Evolutionary conservation across 2,113 vertebrate species (phyloP).

Genomic region (Patagioenas fasciata): DNA sequence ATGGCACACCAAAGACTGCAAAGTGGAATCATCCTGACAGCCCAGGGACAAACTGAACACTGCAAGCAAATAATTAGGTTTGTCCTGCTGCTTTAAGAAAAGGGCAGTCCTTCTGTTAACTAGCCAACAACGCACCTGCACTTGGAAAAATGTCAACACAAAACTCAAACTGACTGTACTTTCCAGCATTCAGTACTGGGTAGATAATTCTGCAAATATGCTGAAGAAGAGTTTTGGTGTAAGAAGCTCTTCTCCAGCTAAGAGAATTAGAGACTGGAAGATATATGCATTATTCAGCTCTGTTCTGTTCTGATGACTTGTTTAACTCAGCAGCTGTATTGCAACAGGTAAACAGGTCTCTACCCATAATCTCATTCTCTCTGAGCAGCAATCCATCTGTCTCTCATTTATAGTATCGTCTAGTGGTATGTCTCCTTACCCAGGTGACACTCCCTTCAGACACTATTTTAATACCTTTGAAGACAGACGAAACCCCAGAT

Average conservation of each 20-base stretch:
- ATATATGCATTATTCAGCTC: neutral
- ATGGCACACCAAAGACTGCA: constrained; percentile 6
- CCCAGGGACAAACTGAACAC: neutral
- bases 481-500: constrained; percentile 42
- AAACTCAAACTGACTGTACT: neutral
- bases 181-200: neutral
- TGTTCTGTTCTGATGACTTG: constrained; percentile 14
- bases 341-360: constrained; percentile 55
- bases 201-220: neutral
- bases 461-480: constrained; percentile 33
- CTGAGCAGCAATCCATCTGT: constrained; percentile 57
- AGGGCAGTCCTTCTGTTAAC: neutral
- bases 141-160: neutral
- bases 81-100: neutral
- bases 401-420: constrained; percentile 9
- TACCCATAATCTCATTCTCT: constrained; percentile 24
- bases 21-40: constrained; percentile 18
- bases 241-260: neutral
- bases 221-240: neutral
- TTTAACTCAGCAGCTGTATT: neutral
- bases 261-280: neutral
- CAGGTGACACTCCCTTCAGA: constrained; percentile 28
- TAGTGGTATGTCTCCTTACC: constrained; percentile 28
- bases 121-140: neutral
- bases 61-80: neutral